A percentile compares a stretch with the other conserved stretches of the same genome.
Conservation (phyloP, 1,140 invertebrate genomes). For the Drosophila tropicalis region DNA sequence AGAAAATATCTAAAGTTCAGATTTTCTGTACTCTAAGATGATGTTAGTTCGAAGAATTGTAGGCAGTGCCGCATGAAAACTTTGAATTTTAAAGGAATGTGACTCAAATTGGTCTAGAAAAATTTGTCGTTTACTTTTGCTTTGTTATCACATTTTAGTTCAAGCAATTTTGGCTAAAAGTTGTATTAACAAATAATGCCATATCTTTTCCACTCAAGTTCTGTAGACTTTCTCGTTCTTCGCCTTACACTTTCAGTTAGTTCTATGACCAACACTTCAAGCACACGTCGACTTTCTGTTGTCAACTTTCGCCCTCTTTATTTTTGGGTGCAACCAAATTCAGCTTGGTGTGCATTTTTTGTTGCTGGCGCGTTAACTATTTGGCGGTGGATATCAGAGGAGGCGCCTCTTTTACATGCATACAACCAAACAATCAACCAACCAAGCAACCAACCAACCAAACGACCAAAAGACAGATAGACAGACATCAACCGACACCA, state of each 20-base stretch:
- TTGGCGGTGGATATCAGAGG: not conserved
- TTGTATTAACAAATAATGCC: not conserved
- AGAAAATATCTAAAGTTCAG: too few relatives aligned
- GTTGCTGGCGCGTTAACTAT: constrained; percentile 3
- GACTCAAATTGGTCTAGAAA: too few relatives aligned
- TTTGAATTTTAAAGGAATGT: too few relatives aligned
- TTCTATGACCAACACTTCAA: constrained; percentile 14
- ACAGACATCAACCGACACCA: constrained; percentile 10
- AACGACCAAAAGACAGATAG: not conserved
- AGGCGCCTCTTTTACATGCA: not conserved
- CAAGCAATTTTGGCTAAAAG: not conserved
- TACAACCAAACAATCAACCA: constrained; percentile 8
- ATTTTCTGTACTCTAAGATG: too few relatives aligned
- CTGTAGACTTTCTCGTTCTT: not conserved
- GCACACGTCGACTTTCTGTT: constrained; percentile 4
- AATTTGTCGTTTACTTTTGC: too few relatives aligned
- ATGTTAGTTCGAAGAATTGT: too few relatives aligned
- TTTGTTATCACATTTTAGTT: not conserved
- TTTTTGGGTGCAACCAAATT: not conserved
- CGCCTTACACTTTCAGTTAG: not conserved
- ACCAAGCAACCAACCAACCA: not conserved
- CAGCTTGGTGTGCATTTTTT: constrained; percentile 8
- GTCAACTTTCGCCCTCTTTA: not conserved
- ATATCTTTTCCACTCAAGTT: not conserved
- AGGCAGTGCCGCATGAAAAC: too few relatives aligned